Percentiles rank a stretch among this genome's conserved stretches.
These are phyloP conservation scores for Gryllus longicercus DNA, from an alignment of 2,888 invertebrate species.

Conservation along the genomic window DNA sequence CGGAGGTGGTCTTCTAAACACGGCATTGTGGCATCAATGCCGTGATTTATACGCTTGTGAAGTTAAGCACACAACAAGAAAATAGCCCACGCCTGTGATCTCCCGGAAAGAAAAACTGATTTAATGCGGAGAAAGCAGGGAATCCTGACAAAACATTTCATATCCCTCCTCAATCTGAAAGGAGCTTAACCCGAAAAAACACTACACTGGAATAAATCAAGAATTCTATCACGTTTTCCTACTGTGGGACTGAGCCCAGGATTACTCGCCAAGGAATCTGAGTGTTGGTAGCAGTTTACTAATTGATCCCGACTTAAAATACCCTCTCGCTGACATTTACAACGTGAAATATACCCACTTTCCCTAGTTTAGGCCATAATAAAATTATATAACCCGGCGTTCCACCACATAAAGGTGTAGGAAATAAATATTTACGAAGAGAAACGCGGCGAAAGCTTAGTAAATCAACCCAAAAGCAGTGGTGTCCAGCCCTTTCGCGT, in stretches of 20 bases:
- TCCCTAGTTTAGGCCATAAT: not conserved
- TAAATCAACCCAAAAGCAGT: not conserved
- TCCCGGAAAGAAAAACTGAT: not conserved
- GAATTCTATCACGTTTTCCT: not conserved
- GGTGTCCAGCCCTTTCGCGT: too few species aligned
- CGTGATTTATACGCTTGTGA: too few species aligned
- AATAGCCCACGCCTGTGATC: too few species aligned
- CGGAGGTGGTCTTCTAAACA: too few species aligned
- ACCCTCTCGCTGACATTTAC: not conserved
- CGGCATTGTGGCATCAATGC: too few species aligned
- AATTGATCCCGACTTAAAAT: constrained; percentile 6
- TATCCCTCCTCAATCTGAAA: not conserved
- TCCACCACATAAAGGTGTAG: not conserved
- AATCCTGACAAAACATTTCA: constrained; percentile 5
- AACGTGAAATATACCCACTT: not conserved
- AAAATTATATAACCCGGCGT: not conserved
- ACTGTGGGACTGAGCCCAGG: not conserved
- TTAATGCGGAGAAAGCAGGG: not conserved
- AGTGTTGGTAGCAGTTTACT: not conserved
- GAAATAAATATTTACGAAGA: constrained; percentile 4
- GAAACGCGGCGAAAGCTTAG: constrained; percentile 2
- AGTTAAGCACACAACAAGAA: too few species aligned
- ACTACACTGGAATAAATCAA: not conserved
- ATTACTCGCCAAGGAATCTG: not conserved
- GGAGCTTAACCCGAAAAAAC: not conserved